A percentile compares a stretch with the other conserved stretches of the same genome.
Conservation (phyloP, 2,797 vertebrate species). For the Vespertilio murinus region DNA sequence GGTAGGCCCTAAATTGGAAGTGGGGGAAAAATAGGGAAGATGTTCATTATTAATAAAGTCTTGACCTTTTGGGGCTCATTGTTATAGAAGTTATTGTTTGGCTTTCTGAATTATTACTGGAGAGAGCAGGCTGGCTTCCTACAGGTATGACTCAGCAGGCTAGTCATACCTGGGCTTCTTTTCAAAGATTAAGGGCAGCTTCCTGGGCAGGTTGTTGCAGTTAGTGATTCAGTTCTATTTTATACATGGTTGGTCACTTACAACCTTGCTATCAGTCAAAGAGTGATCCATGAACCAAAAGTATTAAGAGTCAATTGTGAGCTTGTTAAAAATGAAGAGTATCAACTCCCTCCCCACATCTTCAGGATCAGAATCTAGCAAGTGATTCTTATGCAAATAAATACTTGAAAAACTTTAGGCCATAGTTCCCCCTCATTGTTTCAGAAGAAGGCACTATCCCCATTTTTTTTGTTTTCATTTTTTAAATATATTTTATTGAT, state of each 20-base stretch:
- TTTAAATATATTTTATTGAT: too few relatives aligned
- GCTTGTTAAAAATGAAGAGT: not conserved
- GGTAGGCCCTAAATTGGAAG: not conserved
- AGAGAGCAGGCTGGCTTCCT: not conserved
- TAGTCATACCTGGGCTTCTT: not conserved
- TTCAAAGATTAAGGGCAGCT: not conserved
- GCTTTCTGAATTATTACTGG: not conserved
- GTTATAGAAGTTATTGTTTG: not conserved
- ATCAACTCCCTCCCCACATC: not conserved
- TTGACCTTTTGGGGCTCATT: not conserved
- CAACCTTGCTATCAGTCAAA: not conserved
- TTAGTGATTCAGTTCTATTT: not conserved
- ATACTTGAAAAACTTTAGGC: not conserved
- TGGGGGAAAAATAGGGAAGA: not conserved
- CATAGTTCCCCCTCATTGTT: not conserved
- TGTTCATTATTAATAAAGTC: not conserved
- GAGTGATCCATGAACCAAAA: not conserved
- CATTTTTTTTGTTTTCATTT: not conserved
- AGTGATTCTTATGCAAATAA: not conserved
- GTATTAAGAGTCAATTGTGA: not conserved
- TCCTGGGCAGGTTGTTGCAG: not conserved
- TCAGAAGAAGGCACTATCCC: not conserved
- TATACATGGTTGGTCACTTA: not conserved
- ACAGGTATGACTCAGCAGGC: not conserved
- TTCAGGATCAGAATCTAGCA: not conserved